Base-by-base conservation (phyloP, 2,797 vertebrate species). In the Coendou prehensilis region DNA sequence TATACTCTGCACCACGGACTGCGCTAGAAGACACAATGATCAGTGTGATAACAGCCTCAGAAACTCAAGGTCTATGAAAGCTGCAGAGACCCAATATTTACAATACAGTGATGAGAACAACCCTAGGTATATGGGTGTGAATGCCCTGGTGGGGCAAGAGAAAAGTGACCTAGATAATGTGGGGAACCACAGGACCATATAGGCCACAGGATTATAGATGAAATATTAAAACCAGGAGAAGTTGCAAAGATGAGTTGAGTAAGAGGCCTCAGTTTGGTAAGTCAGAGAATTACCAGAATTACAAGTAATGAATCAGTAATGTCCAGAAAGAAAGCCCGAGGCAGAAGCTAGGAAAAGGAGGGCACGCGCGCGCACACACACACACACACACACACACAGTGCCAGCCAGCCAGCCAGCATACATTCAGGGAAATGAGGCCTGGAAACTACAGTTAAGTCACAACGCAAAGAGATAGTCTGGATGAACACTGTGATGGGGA, bases 301-400 rank as follows among this genome's bases (percentile, higher is more conserved):
- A 71, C 15, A 8, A 71, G 18, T 41, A 71, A 41, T 41, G 67
- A 71, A 22, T 71, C 18, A 45, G 1, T 2, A 18, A 71, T 33
- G 47, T 69, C 37, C 69, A 56, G n/a, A 15, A 45, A 54, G 59
- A 41, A 50, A 2, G 17, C 20, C 22, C 59, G 20, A 59, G 45
- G 33, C 30, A 57, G 71, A 83, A 41, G 52, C 26, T 37, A 69
- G 28, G 28, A 85, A 57, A 5, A 23, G 10, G 5, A 63, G 37
- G 5, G 33, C 0, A 45, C 14, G 23, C 5, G 9, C 13, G 1
- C 17, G 2, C 76, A 57, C 37, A 52, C 45, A 6, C 20, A 26
- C 56, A 41, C 0, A 50, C 14, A 33, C 7, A 22, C 17, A 3
- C 76, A 57, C 47, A 59, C 45, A 5, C 20, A 47, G 64, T 1